Base-by-base conservation (phyloP, 2,797 vertebrate genomes). In the Pitangus sulphuratus region DNA sequence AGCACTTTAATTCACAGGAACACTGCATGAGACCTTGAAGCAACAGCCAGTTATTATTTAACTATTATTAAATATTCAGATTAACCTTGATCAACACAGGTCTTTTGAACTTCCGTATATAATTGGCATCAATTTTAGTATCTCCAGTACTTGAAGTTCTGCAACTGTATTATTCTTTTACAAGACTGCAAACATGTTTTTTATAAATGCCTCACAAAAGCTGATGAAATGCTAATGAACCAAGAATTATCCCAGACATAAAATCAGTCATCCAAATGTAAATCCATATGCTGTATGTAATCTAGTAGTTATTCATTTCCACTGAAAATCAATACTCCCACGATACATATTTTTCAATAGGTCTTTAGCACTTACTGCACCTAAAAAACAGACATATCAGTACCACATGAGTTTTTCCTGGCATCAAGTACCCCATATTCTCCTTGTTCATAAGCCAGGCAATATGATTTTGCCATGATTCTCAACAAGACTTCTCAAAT, bases 251-350 rank as follows among this genome's bases (percentile, higher is more conserved):
- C 40, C 44, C 57, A 96, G 93, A 79, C 57, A 80, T 24, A 90
- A 94, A 91, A 70, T 81, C 83, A 85, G 85, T 87, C 64, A 93
- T 56, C 54, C 87, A 66, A 94, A 89, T 83, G 64, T 58, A 96
- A 88, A 94, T 81, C 72, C 80, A 84, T 80, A 77, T 68, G 68
- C 64, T 51, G 44, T n/a, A 37, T 35, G 37, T 42, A 90, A 82
- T 76, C 84, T 58, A 69, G 15, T 16, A 68, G 62, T 48, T 78
- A 93, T 12, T 84, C 8, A 90, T 69, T 94, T 81, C 54, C 18
- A 68, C 74, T 69, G 62, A 88, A 90, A 89, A 97, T 84, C 60
- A 64, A 58, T 71, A 66, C 66, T 91, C 48, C 69, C 56, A 80
- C 0, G 1, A 80, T 20, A 79, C 9, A 22, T 33, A 62, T 48